Conservation (phyloP, 2,797 vertebrate genomes). For the Heliangelus exortis region DNA sequence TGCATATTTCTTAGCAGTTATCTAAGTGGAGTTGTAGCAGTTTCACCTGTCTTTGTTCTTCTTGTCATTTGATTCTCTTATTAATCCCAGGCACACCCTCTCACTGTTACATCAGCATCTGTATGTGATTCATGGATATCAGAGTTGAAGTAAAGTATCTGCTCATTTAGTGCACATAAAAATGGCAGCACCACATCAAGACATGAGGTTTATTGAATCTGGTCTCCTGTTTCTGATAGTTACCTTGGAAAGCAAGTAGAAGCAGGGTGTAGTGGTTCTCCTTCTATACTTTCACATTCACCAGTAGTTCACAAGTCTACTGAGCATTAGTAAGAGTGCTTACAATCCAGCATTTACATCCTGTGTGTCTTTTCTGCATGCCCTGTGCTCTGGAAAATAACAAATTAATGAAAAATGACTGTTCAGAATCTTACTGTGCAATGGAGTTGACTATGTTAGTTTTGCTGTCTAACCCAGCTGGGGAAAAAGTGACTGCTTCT, state of each 20-base stretch:
- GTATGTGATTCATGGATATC: slow-evolving; percentile 46
- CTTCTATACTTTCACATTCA: fast-evolving
- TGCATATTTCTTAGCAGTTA: neutral
- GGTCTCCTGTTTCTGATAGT: neutral
- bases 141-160: neutral
- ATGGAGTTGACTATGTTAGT: neutral
- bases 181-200: neutral
- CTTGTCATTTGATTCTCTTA: slow-evolving; percentile 40
- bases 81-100: slow-evolving; percentile 45
- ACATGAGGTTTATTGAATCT: fast-evolving
- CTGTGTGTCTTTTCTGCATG: fast-evolving
- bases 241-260: neutral
- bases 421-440: neutral
- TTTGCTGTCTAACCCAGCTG: neutral
- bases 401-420: neutral
- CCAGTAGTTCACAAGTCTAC: neutral
- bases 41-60: slow-evolving; percentile 37
- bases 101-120: slow-evolving; percentile 13
- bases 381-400: neutral
- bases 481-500: neutral
- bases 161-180: neutral
- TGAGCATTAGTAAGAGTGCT: neutral
- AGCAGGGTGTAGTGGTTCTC: neutral
- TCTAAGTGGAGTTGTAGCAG: neutral
- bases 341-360: neutral